Base-by-base conservation (phyloP, 2,113 vertebrate genomes). In the Donacobius atricapilla region DNA sequence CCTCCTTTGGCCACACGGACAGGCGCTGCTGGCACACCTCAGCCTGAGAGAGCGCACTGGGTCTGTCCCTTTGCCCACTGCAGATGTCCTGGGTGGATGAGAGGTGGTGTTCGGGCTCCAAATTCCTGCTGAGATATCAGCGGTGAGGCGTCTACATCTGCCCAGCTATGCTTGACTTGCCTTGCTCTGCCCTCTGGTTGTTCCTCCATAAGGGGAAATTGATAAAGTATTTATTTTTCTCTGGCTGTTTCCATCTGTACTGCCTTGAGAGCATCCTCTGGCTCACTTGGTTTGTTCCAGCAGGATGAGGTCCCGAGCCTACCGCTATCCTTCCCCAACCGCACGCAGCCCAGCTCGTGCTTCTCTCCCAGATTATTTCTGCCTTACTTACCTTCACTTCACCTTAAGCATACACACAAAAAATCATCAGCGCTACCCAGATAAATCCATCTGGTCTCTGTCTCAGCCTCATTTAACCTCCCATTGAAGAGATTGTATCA, bases 391-490 rank as follows among this genome's bases (percentile, higher is more conserved):
- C 86, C 91, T 85, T 96, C 96, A 28, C 51, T 79, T 96, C 79
- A 93, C 91, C 73, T 80, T 92, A 95, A 87, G 60, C 87, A 78
- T 70, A 77, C 68, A 33, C 58, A 33, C 48, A 57, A 35, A 64
- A 14, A 86, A 31, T 31, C 50, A 75, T 42, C 81, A 81, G 69
- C 56, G 2, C 56, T 53, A 40, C 80, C 87, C 79, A 75, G 79
- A 28, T 96, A 95, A 95, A 97, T 96, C 96, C 97, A 97, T 97
- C 96, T 96, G 97, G 92, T 94, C 95, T 92, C 84, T 96, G 97
- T 96, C 97, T 97, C 92, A 95, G 97, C 96, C 87, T 96, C 86
- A 73, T 90, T 97, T 94, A 89, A 76, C 57, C 61, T 96, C 92
- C 89, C 93, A 13, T 12, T 66, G 97, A 96, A 91, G 94, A 90